Conservation (phyloP, 2,888 invertebrate genomes). For the Sphecodes monilicornis region DNA sequence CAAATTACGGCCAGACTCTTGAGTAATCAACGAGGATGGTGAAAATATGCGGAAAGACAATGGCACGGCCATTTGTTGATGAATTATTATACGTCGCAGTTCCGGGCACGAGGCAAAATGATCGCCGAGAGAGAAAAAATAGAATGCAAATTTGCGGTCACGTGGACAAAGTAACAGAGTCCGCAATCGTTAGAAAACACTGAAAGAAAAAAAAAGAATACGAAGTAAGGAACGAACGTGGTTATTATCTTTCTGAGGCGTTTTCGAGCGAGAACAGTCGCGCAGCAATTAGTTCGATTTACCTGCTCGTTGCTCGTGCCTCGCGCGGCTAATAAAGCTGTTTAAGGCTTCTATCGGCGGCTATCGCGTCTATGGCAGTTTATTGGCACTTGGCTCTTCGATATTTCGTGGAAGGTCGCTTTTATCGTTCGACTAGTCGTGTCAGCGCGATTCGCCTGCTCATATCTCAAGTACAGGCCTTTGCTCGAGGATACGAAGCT, state of each 20-base stretch:
- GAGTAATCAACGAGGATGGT: constrained; percentile 17
- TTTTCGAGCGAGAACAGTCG: not conserved
- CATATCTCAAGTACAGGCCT: not conserved
- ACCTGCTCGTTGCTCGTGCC: not conserved
- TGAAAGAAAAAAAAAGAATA: not conserved
- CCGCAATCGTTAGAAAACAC: not conserved
- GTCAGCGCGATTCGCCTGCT: not conserved
- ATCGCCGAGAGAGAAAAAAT: not conserved
- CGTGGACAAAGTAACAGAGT: not conserved
- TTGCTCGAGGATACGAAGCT: not conserved
- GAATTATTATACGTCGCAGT: constrained; percentile 40
- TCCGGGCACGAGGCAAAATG: constrained; percentile 27
- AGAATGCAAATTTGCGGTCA: constrained; percentile 25
- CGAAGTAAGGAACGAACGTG: too few relatives aligned
- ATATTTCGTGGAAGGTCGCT: constrained; percentile 34
- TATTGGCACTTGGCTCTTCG: constrained; percentile 27
- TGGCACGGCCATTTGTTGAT: not conserved
- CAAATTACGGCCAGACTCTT: not conserved
- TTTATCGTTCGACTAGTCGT: constrained; percentile 24
- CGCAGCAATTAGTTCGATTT: not conserved
- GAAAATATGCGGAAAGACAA: constrained; percentile 7
- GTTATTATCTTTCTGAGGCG: too few relatives aligned
- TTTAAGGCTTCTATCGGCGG: constrained; percentile 38
- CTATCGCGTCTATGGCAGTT: constrained; percentile 43
- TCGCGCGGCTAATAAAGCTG: constrained; percentile 30